Percentiles rank a stretch among this genome's conserved stretches.
These are phyloP conservation scores for Pelecanus crispus DNA, from an alignment of 2,113 vertebrate genomes.

Conservation along the genomic window DNA sequence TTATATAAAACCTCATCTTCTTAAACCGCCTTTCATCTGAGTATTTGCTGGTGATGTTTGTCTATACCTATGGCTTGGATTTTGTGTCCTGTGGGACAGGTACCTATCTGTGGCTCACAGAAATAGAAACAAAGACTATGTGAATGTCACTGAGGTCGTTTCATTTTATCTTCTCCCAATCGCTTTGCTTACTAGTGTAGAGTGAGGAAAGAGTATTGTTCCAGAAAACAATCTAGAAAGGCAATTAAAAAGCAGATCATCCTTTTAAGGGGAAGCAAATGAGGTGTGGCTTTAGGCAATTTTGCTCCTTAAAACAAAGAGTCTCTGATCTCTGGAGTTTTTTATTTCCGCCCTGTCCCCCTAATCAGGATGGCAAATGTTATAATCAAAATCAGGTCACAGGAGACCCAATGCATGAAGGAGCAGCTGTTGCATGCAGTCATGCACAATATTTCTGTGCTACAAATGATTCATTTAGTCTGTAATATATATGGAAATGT, in stretches of 20 bases:
- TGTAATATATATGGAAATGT: conserved; percentile 12
- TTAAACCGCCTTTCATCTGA: background rate
- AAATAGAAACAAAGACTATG: background rate
- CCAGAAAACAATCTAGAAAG: background rate
- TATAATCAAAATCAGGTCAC: background rate
- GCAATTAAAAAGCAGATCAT: background rate
- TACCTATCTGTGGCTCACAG: background rate
- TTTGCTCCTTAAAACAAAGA: background rate
- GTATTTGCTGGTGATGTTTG: background rate
- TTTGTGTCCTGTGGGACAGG: background rate
- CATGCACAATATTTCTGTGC: background rate
- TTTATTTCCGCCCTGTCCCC: background rate
- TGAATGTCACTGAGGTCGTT: background rate
- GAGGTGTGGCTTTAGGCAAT: background rate
- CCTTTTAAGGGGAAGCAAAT: background rate
- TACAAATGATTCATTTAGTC: background rate
- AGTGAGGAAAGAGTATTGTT: background rate
- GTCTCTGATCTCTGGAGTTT: background rate
- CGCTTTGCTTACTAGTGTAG: accelerated
- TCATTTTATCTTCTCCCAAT: background rate
- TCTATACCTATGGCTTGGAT: background rate
- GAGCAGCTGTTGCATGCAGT: conserved; percentile 18
- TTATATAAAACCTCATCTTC: background rate
- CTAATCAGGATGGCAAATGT: background rate
- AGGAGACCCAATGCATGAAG: background rate